Evolutionary conservation across 2,888 invertebrate genomes (phyloP).

Genomic region (Oasisia sp.): DNA sequence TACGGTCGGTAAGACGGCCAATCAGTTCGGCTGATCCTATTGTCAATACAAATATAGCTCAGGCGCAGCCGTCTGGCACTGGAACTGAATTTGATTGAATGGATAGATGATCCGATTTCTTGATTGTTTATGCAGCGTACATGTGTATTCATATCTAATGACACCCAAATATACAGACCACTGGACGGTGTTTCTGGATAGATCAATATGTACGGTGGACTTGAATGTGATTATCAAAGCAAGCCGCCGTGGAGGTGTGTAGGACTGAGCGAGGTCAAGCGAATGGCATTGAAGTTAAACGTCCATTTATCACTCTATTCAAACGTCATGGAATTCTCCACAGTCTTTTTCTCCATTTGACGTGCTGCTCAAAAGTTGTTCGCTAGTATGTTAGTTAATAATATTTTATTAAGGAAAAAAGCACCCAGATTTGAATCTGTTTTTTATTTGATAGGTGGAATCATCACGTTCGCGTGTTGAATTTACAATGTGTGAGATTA

Average conservation of each 20-base stretch:
- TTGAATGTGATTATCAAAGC: too few relatives aligned
- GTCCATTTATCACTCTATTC: neutral
- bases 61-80: neutral
- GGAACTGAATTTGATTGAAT: neutral
- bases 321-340: neutral
- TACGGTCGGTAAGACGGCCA: neutral
- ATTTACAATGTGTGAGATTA: neutral
- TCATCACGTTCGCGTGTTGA: neutral
- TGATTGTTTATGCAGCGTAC: too few relatives aligned
- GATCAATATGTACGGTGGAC: too few relatives aligned
- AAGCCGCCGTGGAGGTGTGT: too few relatives aligned
- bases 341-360: neutral
- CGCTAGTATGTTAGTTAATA: neutral
- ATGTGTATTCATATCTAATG: too few relatives aligned
- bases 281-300: neutral
- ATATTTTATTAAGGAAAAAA: neutral
- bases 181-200: too few relatives aligned
- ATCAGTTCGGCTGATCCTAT: neutral
- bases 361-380: neutral
- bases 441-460: neutral
- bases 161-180: too few relatives aligned
- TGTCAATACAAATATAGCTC: neutral
- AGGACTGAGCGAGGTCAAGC: too few relatives aligned
- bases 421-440: neutral
- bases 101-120: too few relatives aligned